A percentile compares a stretch with the other conserved stretches of the same genome.
phyloP scores from a whole-genome alignment of 1,140 invertebrate genomes.

The Drosophila sturtevanti region DNA sequence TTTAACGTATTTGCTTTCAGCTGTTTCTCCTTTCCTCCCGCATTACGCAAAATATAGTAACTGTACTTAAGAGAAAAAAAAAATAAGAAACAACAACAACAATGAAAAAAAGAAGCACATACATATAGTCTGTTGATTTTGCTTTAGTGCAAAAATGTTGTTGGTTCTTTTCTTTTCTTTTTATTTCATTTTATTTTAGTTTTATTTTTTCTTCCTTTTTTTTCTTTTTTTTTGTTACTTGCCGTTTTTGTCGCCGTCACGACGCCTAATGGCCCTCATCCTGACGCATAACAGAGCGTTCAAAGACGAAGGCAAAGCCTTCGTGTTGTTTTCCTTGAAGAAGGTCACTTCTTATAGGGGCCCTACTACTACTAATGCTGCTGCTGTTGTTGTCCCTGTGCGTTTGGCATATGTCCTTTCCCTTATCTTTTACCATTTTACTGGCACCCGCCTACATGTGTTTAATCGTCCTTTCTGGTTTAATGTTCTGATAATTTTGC shows the following conservation, averaged over 20 bases:
- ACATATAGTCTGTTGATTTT: conserved; percentile 9
- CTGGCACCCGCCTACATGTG: conserved; percentile 1
- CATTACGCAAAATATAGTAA: conserved; percentile 51
- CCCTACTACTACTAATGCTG: no score
- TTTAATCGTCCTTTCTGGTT: conserved; percentile 32
- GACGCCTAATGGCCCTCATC: conserved; percentile 13
- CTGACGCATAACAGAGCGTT: background rate
- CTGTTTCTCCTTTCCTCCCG: conserved; percentile 22
- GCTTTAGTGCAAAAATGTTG: background rate
- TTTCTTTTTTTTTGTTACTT: background rate
- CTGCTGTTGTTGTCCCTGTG: background rate
- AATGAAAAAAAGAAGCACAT: background rate
- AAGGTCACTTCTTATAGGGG: conserved; percentile 51
- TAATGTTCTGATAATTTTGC: conserved; percentile 33
- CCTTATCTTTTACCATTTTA: conserved; percentile 4
- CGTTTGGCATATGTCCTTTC: conserved; percentile 21
- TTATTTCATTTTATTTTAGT: background rate
- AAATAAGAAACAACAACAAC: background rate
- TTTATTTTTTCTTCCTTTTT: conserved; percentile 14
- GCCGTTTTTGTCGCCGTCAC: conserved; percentile 9
- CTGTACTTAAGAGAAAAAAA: conserved; percentile 26
- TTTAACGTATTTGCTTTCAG: conserved; percentile 33
- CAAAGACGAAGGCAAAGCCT: conserved; percentile 1
- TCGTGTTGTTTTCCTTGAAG: conserved; percentile 65
- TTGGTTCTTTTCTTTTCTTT: conserved; percentile 14